A percentile compares a stretch with the other conserved stretches of the same genome.
Conservation (phyloP, 2,797 vertebrate genomes). For the Neosalanx taihuensis region DNA sequence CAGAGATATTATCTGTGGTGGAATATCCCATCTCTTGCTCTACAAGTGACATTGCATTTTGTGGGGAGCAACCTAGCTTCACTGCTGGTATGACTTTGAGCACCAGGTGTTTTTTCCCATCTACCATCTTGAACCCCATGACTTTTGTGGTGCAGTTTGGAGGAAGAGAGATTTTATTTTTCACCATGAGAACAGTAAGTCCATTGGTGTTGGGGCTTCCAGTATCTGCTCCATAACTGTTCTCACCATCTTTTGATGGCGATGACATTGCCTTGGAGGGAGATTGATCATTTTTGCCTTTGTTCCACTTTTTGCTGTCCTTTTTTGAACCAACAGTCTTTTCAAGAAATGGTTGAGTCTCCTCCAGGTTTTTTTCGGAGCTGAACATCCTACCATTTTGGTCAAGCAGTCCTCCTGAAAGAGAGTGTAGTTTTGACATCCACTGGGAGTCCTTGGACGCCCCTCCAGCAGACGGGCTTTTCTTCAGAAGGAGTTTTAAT, state of each 20-base stretch:
- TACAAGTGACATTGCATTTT: constrained; percentile 59
- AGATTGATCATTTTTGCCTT: constrained; percentile 51
- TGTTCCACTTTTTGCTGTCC: constrained; percentile 60
- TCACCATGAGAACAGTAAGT: constrained; percentile 89
- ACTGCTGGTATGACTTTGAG: constrained; percentile 88
- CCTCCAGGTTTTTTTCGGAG: constrained; percentile 64
- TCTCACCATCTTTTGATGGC: constrained; percentile 66
- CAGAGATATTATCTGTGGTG: constrained; percentile 51
- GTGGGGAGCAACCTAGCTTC: constrained; percentile 68
- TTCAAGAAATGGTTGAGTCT: constrained; percentile 61
- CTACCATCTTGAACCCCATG: constrained; percentile 95
- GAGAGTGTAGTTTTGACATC: constrained; percentile 69
- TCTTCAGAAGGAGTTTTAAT: constrained; percentile 84
- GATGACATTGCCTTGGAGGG: constrained; percentile 39
- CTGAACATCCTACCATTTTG: constrained; percentile 66
- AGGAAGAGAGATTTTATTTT: constrained; percentile 94
- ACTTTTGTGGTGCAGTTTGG: constrained; percentile 95
- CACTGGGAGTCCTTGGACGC: constrained; percentile 79
- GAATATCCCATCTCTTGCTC: constrained; percentile 58
- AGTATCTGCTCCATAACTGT: constrained; percentile 61
- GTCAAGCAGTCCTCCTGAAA: constrained; percentile 60
- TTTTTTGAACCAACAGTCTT: constrained; percentile 59
- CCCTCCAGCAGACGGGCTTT: constrained; percentile 58
- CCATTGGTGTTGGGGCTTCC: constrained; percentile 80
- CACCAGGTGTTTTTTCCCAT: constrained; percentile 96